These are phyloP conservation scores for Cassiopea xamachana DNA, from an alignment of 30 jellyfish, hydroid and myxozoan genomes.

Conservation along the genomic window DNA sequence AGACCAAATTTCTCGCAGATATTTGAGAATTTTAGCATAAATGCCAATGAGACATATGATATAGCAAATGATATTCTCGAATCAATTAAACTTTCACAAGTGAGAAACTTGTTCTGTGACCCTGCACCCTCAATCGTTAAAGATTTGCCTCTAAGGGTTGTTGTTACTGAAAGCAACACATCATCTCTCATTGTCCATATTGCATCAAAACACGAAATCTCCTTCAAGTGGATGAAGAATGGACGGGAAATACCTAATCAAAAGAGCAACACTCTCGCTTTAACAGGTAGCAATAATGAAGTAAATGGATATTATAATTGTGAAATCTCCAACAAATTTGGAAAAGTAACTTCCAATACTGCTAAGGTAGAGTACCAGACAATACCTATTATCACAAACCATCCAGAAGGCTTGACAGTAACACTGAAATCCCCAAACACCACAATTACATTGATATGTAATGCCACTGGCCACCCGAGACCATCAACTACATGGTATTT, in stretches of 20 bases:
- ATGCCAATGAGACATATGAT: slow-evolving; percentile 10
- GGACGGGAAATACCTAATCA: slow-evolving; percentile 8
- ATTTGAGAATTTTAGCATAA: slow-evolving; percentile 12
- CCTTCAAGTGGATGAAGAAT: slow-evolving; percentile 55
- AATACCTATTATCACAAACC: slow-evolving; percentile 36
- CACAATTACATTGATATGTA: slow-evolving; percentile 28
- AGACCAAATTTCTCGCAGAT: slow-evolving; percentile 10
- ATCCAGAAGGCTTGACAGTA: slow-evolving; percentile 51
- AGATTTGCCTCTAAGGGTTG: slow-evolving; percentile 32
- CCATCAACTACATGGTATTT: slow-evolving; percentile 47
- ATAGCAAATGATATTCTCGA: neutral
- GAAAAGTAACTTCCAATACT: slow-evolving; percentile 20
- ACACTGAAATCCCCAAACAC: slow-evolving; percentile 30
- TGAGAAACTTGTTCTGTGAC: slow-evolving; percentile 42
- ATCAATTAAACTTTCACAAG: slow-evolving; percentile 19
- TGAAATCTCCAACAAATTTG: slow-evolving; percentile 63
- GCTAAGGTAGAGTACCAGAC: slow-evolving; percentile 27
- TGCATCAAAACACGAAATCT: slow-evolving; percentile 37
- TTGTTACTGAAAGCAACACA: neutral
- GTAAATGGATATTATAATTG: slow-evolving; percentile 53
- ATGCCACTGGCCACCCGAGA: slow-evolving; percentile 59
- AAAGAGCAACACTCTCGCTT: neutral
- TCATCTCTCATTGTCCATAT: slow-evolving; percentile 11
- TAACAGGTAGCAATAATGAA: neutral
- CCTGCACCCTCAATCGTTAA: slow-evolving; percentile 36